Evolutionary conservation across 2,113 vertebrate genomes (phyloP).

Genomic region (Grammomys dolichurus): DNA sequence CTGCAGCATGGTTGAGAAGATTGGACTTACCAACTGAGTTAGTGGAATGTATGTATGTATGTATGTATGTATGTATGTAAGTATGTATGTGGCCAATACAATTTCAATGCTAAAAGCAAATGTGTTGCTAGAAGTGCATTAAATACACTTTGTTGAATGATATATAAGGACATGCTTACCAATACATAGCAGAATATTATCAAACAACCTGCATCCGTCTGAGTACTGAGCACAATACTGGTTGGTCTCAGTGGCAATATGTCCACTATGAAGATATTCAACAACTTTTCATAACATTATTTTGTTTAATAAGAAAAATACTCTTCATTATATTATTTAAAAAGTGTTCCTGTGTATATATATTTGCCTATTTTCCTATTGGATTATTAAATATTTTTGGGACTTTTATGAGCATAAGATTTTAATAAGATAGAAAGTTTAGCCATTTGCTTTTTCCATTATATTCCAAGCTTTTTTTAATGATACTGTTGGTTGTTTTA

Average conservation of each 20-base stretch:
- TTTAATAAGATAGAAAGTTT: neutral
- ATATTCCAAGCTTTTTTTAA: neutral
- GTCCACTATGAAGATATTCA: neutral
- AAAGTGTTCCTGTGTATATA: neutral
- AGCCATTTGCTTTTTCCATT: neutral
- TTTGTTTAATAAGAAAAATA: neutral
- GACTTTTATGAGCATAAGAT: neutral
- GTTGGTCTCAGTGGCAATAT: neutral
- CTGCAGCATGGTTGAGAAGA: no score
- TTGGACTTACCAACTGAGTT: neutral
- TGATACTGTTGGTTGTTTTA: neutral
- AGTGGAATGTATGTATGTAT: neutral
- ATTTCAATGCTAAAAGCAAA: neutral
- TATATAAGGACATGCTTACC: neutral
- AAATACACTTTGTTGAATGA: conserved; percentile 24
- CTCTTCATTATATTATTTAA: neutral
- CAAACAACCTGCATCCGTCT: neutral
- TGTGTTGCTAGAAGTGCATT: conserved; percentile 31
- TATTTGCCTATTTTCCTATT: neutral
- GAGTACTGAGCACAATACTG: neutral
- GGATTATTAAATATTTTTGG: neutral
- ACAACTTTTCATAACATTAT: neutral
- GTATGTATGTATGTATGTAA: no score
- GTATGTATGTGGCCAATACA: neutral
- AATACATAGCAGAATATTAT: neutral